Evolutionary conservation across 2,113 vertebrate genomes (phyloP).

Genomic region (Salvelinus alpinus): DNA sequence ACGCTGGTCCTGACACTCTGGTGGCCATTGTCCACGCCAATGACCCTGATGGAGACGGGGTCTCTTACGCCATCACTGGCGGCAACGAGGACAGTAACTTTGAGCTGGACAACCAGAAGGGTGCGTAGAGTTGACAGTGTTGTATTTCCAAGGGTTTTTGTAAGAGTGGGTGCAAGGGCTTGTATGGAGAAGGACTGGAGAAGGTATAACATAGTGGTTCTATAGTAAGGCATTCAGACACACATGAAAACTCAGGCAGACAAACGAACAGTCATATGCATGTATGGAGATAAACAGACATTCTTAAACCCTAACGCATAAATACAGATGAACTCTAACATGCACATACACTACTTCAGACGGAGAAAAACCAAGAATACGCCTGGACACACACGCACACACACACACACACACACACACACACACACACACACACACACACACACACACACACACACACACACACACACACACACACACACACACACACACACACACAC

Average conservation of each 20-base stretch:
- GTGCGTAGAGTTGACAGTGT: conserved; percentile 52
- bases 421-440: conserved; percentile 15
- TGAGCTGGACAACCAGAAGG: conserved; percentile 85
- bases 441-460: conserved; percentile 14
- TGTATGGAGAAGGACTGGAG: too few species aligned
- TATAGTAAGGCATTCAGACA: background rate
- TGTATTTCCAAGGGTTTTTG: too few species aligned
- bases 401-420: conserved; percentile 1
- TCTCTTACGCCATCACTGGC: conserved; percentile 83
- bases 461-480: background rate
- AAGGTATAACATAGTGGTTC: too few species aligned
- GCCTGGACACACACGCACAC: background rate
- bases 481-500: conserved; percentile 5
- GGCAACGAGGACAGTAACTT: conserved; percentile 91
- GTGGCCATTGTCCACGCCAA: conserved; percentile 85
- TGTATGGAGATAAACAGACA: too few species aligned
- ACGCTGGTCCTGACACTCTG: conserved; percentile 85
- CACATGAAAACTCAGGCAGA: conserved; percentile 14
- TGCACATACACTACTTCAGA: background rate
- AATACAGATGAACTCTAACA: conserved; percentile 10
- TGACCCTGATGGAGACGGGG: conserved; percentile 85
- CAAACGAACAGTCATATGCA: conserved; percentile 22
- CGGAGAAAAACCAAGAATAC: background rate
- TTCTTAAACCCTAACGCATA: background rate
- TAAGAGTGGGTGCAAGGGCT: too few species aligned